Conservation (phyloP, 2,888 invertebrate genomes). For the Ormyrus thymus region DNA sequence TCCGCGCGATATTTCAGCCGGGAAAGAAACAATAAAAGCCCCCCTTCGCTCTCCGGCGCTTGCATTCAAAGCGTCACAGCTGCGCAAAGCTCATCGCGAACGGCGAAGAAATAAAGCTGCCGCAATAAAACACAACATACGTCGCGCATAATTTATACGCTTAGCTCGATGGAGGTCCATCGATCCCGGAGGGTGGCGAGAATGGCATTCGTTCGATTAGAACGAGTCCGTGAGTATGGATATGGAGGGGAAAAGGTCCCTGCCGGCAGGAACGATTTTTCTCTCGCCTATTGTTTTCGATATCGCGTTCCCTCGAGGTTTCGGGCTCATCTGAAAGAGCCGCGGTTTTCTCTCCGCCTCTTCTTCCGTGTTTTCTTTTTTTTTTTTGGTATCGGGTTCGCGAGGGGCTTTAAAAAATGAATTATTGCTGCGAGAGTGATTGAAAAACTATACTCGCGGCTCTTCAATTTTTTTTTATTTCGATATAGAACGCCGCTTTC, state of each 20-base stretch:
- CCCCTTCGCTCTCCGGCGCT: neutral
- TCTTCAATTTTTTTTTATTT: constrained; percentile 9
- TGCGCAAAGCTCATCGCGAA: too few relatives aligned
- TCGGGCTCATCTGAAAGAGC: constrained; percentile 2
- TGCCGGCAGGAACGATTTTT: constrained; percentile 14
- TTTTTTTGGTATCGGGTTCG: neutral
- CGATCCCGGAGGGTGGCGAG: constrained; percentile 20
- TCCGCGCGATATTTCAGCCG: neutral
- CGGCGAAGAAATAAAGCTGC: too few relatives aligned
- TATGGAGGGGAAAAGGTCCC: neutral
- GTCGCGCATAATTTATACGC: constrained; percentile 37
- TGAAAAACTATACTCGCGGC: neutral
- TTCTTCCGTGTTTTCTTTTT: neutral
- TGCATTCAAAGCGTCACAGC: neutral
- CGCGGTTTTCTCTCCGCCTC: neutral
- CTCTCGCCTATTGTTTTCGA: constrained; percentile 14
- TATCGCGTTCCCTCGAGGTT: constrained; percentile 19
- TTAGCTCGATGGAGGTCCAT: constrained; percentile 35
- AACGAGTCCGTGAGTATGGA: neutral
- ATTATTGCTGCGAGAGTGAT: constrained; percentile 21
- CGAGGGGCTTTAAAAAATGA: constrained; percentile 19
- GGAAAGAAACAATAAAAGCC: constrained; percentile 21
- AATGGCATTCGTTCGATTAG: constrained; percentile 26
- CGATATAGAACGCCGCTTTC: neutral
- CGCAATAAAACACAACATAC: neutral